These are phyloP conservation scores for Nezara viridula DNA, from an alignment of 2,888 invertebrate genomes.

Conservation along the genomic window DNA sequence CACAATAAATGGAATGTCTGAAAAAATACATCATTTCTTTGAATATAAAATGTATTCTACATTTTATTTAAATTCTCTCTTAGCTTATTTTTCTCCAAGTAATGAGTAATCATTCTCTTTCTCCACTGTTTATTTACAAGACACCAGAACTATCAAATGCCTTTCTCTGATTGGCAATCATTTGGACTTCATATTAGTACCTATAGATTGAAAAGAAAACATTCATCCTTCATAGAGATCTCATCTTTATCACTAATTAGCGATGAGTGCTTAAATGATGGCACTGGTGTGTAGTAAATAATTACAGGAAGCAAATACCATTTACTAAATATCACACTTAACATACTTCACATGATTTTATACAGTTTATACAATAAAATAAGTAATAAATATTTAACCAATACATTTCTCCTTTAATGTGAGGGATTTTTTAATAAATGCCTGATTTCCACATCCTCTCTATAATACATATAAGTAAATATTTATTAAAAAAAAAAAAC, in stretches of 20 bases:
- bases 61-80: neutral
- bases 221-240: neutral
- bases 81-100: neutral
- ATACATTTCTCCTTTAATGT: conserved; percentile 41
- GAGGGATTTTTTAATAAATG: conserved; percentile 11
- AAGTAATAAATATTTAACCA: conserved; percentile 46
- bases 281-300: conserved; percentile 42
- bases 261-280: neutral
- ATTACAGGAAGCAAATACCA: conserved; percentile 6
- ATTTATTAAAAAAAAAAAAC: neutral
- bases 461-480: conserved; percentile 27
- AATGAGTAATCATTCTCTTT: neutral
- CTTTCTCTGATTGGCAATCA: neutral
- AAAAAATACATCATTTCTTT: conserved; percentile 15
- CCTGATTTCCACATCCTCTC: conserved; percentile 25
- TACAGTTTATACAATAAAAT: conserved; percentile 48
- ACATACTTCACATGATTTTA: conserved; percentile 28
- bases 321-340: conserved; percentile 41
- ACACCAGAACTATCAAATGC: conserved; percentile 14
- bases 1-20: conserved; percentile 46
- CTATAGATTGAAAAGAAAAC: neutral
- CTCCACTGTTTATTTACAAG: conserved; percentile 6
- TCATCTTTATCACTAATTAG: neutral
- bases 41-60: conserved; percentile 12
- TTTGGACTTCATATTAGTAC: neutral